Conservation (phyloP, 2,888 invertebrate genomes). For the Aplocera efformata region DNA sequence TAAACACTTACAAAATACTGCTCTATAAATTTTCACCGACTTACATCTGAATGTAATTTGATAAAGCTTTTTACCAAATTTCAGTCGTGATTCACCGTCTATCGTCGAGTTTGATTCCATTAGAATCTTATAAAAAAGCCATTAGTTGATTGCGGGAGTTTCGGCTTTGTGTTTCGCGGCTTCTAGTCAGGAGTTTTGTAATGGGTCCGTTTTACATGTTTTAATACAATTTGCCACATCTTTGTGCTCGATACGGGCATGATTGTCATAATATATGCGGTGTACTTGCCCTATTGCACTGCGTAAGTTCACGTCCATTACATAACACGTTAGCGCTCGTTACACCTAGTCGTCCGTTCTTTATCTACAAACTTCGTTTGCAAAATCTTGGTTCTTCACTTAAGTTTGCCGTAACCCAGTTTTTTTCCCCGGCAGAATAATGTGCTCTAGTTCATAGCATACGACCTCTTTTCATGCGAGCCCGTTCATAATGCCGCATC, state of each 20-base stretch:
- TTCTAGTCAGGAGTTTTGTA: no score
- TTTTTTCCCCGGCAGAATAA: slow-evolving; percentile 28
- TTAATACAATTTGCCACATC: no score
- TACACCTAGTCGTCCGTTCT: neutral
- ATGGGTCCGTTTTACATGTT: no score
- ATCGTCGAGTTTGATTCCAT: slow-evolving; percentile 5
- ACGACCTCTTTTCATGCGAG: slow-evolving; percentile 36
- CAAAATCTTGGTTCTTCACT: slow-evolving; percentile 8
- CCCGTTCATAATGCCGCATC: slow-evolving; percentile 29
- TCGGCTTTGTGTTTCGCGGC: slow-evolving; percentile 5
- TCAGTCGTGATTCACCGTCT: slow-evolving; percentile 4
- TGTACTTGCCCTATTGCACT: no score
- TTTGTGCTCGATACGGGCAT: no score
- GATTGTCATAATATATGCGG: no score
- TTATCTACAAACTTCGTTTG: slow-evolving; percentile 6
- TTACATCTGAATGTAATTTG: slow-evolving; percentile 20
- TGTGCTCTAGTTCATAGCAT: slow-evolving; percentile 24
- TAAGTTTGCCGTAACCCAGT: slow-evolving; percentile 29
- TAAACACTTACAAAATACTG: slow-evolving; percentile 27
- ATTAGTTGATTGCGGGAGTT: slow-evolving; percentile 11
- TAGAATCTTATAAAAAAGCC: slow-evolving; percentile 10
- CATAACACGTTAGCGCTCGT: neutral
- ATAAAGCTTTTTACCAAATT: slow-evolving; percentile 9
- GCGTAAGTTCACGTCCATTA: no score
- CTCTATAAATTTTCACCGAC: slow-evolving; percentile 19